These are phyloP conservation scores for Xestia sexstrigata DNA, from an alignment of 2,888 invertebrate genomes.

Conservation along the genomic window DNA sequence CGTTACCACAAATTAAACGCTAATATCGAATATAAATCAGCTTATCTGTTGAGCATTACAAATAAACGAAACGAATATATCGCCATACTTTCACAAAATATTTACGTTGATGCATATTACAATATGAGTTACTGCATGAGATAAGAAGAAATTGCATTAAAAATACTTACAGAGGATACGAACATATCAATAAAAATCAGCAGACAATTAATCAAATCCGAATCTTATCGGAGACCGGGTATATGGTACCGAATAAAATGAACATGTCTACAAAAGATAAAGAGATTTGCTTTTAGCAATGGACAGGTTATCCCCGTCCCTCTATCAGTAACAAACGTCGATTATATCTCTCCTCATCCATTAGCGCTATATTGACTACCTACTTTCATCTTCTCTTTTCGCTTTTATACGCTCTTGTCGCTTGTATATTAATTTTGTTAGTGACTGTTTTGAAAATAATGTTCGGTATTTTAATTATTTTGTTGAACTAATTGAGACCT, in stretches of 20 bases:
- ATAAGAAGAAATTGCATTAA: constrained; percentile 19
- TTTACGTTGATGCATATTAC: constrained; percentile 4
- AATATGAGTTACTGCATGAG: constrained; percentile 26
- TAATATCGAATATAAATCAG: constrained; percentile 23
- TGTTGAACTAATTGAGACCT: constrained; percentile 38
- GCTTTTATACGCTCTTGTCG: constrained; percentile 50
- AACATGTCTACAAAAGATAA: constrained; percentile 54
- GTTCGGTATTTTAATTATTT: constrained; percentile 50
- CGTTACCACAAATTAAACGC: constrained; percentile 17
- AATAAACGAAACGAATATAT: constrained; percentile 14
- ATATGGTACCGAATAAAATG: constrained; percentile 31
- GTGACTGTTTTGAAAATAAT: constrained; percentile 48
- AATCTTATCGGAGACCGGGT: constrained; percentile 24
- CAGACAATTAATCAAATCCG: constrained; percentile 33
- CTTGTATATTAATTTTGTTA: constrained; percentile 52
- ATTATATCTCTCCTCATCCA: constrained; percentile 70
- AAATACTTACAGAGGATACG: background rate
- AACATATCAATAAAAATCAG: constrained; percentile 27
- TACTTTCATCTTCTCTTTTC: constrained; percentile 61
- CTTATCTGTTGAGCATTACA: constrained; percentile 13
- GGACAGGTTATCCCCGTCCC: constrained; percentile 52
- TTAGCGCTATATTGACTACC: constrained; percentile 66
- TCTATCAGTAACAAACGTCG: constrained; percentile 61
- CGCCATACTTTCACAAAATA: constrained; percentile 15
- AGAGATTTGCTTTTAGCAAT: constrained; percentile 52